Base-by-base conservation (phyloP, 2,797 vertebrate genomes). In the Spizella passerina region DNA sequence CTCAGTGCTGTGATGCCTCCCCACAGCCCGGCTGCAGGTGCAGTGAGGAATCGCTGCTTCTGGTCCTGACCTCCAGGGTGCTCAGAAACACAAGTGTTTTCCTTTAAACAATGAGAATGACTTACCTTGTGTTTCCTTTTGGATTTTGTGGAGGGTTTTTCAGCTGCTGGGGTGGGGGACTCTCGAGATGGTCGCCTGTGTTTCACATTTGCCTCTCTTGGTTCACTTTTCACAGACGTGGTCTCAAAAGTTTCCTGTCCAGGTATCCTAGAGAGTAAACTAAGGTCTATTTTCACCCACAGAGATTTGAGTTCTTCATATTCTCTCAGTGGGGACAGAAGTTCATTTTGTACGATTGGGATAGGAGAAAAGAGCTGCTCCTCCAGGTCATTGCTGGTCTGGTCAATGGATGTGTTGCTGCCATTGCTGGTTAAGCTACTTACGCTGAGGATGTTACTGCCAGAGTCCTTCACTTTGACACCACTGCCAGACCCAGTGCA, bases 261-360 rank as follows among this genome's bases (percentile, higher is more conserved):
- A 4, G 99, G 99, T 70, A 99, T 98, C 95, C 98, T 98, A 64
- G 98, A 98, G 55, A 99, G 98, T 63, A 99, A 98, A 91, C 98
- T 98, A 89, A 99, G 98, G 81, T 99, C 98, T 83, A 99, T 99
- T 97, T 99, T 99, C 95, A 99, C 99, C 99, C 99, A 99, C 68
- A 99, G 98, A 77, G 98, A 99, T 97, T 99, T 99, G 69, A 98
- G 95, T 34, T 99, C 98, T 80, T 98, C 98, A 9, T 98, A 98
- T 49, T 99, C 99, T 90, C 97, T 98, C 32, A 99, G 86, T 5
- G 99, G 99, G 43, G 99, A 99, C 36, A 98, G 94, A 87, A 98
- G 98, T 95, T 98, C 98, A n/a, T 98, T 98, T 78, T 98, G 98
- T 47, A 97, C 97, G 3, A 97, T 95, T 72, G 98, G 97, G 94